A percentile compares a stretch with the other conserved stretches of the same genome.
phyloP scores from a whole-genome alignment of 2,888 invertebrate species.

The Dynastes grantii region DNA sequence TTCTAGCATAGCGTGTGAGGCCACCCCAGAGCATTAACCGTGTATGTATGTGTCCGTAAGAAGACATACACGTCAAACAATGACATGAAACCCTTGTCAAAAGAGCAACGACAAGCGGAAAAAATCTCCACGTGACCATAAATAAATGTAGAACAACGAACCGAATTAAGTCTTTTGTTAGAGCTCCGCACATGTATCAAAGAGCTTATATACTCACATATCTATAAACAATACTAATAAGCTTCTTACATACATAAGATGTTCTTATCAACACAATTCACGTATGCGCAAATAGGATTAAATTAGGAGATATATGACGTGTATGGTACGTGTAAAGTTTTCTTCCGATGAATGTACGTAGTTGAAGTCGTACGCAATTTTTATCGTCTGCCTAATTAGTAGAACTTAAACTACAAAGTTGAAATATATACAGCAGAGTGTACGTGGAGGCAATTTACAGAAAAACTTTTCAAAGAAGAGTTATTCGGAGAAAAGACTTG shows the following conservation, averaged over 20 bases:
- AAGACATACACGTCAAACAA: conserved; percentile 38
- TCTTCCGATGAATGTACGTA: too few species aligned
- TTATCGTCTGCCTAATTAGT: too few species aligned
- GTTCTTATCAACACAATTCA: too few species aligned
- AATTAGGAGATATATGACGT: too few species aligned
- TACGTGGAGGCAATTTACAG: too few species aligned
- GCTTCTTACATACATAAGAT: background rate
- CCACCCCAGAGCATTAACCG: conserved; percentile 37
- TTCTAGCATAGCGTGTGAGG: conserved; percentile 22
- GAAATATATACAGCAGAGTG: too few species aligned
- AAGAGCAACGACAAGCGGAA: conserved; percentile 39
- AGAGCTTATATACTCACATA: background rate
- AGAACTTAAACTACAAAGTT: too few species aligned
- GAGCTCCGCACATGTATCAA: background rate
- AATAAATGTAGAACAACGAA: conserved; percentile 40
- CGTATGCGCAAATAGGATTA: too few species aligned
- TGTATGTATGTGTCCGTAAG: conserved; percentile 38
- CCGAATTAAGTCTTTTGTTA: conserved; percentile 40
- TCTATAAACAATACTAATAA: background rate
- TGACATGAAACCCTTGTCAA: conserved; percentile 46
- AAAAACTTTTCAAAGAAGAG: too few species aligned
- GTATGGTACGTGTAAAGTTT: too few species aligned
- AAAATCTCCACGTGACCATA: conserved; percentile 31
- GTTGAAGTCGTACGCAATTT: too few species aligned
- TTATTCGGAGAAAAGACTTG: too few species aligned